Evolutionary conservation across 2,888 invertebrate species (phyloP).

Genomic region (Clepsis dumicolana): DNA sequence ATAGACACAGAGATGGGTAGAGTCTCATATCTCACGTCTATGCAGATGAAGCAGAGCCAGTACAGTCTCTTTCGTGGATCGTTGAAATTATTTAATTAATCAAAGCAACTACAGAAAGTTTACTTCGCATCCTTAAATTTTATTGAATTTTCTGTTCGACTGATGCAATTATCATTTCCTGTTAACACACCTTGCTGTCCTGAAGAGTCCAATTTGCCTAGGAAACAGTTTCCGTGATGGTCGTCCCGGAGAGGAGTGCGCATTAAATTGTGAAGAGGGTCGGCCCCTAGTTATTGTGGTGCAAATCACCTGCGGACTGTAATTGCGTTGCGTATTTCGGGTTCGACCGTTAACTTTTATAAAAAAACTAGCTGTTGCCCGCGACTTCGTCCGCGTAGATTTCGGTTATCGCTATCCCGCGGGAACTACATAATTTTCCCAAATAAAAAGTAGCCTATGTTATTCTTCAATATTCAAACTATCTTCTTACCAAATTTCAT

Average conservation of each 20-base stretch:
- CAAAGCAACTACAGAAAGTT: background rate
- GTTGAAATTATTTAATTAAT: background rate
- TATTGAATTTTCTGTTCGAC: background rate
- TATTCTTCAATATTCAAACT: too few relatives aligned
- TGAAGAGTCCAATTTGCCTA: conserved; percentile 22
- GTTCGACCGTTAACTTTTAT: conserved; percentile 8
- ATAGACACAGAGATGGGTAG: too few relatives aligned
- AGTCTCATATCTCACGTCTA: too few relatives aligned
- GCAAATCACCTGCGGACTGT: conserved; percentile 35
- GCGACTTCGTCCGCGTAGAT: too few relatives aligned
- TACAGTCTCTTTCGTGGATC: too few relatives aligned
- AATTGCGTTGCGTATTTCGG: conserved; percentile 23
- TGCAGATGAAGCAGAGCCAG: too few relatives aligned
- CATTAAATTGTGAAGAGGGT: conserved; percentile 41
- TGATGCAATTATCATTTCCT: background rate
- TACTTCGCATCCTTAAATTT: background rate
- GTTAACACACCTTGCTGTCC: conserved; percentile 3
- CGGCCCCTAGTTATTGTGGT: conserved; percentile 40
- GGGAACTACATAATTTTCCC: too few relatives aligned
- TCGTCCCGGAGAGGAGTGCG: conserved; percentile 7
- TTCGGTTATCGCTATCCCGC: too few relatives aligned
- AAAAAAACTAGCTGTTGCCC: too few relatives aligned
- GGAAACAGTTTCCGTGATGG: conserved; percentile 18
- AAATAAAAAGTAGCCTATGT: too few relatives aligned
- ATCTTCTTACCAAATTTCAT: too few relatives aligned